phyloP scores from a whole-genome alignment of 1,140 invertebrate species.

The Aphis craccivora region DNA sequence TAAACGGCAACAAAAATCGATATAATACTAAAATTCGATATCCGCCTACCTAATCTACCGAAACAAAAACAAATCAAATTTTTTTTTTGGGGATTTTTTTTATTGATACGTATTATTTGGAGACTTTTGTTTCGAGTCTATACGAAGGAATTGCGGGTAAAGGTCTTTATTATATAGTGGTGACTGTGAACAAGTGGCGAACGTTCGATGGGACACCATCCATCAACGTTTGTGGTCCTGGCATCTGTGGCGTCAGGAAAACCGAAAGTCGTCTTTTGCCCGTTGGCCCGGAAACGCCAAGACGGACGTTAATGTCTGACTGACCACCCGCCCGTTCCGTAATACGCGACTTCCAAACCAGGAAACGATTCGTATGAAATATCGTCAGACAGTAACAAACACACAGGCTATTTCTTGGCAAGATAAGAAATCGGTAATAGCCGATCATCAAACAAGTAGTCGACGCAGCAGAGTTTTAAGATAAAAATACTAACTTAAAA shows the following conservation, averaged over 20 bases:
- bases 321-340: neutral
- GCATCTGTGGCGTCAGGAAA: conserved; percentile 44
- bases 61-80: neutral
- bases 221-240: conserved; percentile 50
- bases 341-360: conserved; percentile 37
- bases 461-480: conserved; percentile 23
- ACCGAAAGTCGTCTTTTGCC: conserved; percentile 47
- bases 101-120: neutral
- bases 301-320: conserved; percentile 48
- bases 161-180: conserved; percentile 17
- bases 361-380: conserved; percentile 55
- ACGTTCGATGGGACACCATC: conserved; percentile 39
- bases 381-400: conserved; percentile 55
- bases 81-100: neutral
- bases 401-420: conserved; percentile 16
- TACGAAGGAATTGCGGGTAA: neutral
- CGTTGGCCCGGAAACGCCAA: conserved; percentile 46
- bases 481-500: conserved; percentile 34
- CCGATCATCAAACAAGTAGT: conserved; percentile 53
- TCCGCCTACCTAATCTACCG: neutral
- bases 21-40: neutral
- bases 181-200: neutral
- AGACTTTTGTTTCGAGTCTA: conserved; percentile 11
- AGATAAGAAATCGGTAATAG: conserved; percentile 55
- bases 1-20: neutral